These are phyloP conservation scores for Tokudaia muenninki DNA, from an alignment of 2,797 vertebrate genomes.

Conservation along the genomic window DNA sequence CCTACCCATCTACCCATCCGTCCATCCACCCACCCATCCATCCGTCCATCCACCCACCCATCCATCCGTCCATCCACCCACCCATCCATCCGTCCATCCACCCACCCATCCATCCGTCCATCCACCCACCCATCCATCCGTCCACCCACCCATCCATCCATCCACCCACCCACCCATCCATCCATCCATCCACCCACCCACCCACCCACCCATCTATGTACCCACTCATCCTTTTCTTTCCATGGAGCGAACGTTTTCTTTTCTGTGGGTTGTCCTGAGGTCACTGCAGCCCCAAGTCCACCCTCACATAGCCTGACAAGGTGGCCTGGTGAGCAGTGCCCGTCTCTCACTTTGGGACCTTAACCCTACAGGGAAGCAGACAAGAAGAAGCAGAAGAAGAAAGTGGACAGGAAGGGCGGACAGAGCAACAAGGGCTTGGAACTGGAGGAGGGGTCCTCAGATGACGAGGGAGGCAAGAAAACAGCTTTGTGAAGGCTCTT, in stretches of 20 bases:
- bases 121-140: fast-evolving
- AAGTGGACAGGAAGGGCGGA: background rate
- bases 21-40: background rate
- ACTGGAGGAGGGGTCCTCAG: background rate
- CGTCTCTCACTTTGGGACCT: background rate
- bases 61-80: fast-evolving
- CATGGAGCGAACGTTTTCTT: background rate
- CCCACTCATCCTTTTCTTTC: background rate
- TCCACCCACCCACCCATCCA: background rate
- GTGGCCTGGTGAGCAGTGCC: background rate
- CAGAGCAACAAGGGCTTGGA: conserved; percentile 66
- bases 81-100: fast-evolving
- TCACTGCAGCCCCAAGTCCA: background rate
- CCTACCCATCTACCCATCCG: background rate
- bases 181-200: fast-evolving
- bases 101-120: fast-evolving
- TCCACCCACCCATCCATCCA: background rate
- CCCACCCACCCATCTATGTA: background rate
- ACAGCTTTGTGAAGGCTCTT: background rate
- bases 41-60: fast-evolving
- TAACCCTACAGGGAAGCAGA: conserved; percentile 22
- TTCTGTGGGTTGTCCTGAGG: background rate
- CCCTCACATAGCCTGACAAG: background rate
- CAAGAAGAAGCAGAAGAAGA: background rate
- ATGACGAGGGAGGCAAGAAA: fast-evolving